Percentiles rank a stretch among this genome's conserved stretches.
Evolutionary conservation across 2,888 invertebrate species (phyloP).

Genomic region (Caenorhabditis sp.): DNA sequence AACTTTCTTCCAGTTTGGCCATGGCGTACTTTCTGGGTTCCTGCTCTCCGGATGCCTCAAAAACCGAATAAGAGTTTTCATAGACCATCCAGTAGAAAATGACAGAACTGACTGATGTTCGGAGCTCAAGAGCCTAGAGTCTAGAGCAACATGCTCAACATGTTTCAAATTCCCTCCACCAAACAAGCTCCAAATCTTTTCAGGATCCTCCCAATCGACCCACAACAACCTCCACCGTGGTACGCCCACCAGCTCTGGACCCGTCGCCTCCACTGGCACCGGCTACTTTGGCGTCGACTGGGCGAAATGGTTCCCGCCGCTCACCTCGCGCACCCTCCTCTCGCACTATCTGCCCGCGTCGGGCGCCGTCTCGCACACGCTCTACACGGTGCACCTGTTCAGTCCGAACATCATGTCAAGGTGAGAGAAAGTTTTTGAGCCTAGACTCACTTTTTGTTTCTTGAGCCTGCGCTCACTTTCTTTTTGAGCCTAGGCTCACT

Average conservation of each 20-base stretch:
- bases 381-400: constrained; percentile 80
- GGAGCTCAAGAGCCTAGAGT: no score
- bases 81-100: no score
- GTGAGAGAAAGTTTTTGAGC: constrained; percentile 16
- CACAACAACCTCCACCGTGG: constrained; percentile 35
- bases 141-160: no score
- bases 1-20: no score
- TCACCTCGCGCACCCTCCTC: constrained; percentile 73
- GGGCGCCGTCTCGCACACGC: constrained; percentile 79
- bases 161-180: no score
- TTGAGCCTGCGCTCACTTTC: no score
- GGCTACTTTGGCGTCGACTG: constrained; percentile 63
- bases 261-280: not conserved
- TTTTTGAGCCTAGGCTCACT: no score
- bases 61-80: no score
- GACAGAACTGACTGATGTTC: no score
- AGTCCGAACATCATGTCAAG: constrained; percentile 75
- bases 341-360: constrained; percentile 78
- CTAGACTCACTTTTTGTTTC: no score
- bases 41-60: no score
- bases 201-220: constrained; percentile 13
- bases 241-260: not conserved
- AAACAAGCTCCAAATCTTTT: constrained; percentile 9
- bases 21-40: no score
- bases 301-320: constrained; percentile 69